Evolutionary conservation across 2,888 invertebrate genomes (phyloP).

Genomic region (Rhingia campestris): DNA sequence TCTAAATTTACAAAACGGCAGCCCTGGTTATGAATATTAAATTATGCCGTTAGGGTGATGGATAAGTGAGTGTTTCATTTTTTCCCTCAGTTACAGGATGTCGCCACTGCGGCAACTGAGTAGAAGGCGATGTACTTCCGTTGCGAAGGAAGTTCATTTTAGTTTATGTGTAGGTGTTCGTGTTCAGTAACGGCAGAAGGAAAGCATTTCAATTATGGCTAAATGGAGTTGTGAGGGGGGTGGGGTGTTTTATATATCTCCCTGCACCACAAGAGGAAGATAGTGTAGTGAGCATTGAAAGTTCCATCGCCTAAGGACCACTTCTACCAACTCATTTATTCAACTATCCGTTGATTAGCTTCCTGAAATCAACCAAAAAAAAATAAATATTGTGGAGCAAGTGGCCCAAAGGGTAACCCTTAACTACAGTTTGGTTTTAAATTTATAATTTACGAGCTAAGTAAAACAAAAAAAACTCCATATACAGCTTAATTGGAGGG

Average conservation of each 20-base stretch:
- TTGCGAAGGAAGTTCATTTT: neutral
- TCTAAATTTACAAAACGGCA: no score
- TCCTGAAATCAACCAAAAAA: no score
- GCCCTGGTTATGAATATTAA: conserved; percentile 52
- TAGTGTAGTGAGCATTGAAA: neutral
- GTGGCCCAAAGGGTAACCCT: no score
- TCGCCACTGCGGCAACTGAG: conserved; percentile 9
- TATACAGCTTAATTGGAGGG: neutral
- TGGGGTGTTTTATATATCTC: conserved; percentile 8
- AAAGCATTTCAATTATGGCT: neutral
- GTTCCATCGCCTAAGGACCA: neutral
- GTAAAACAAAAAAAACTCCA: neutral
- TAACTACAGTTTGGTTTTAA: no score
- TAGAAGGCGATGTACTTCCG: neutral
- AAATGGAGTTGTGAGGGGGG: neutral
- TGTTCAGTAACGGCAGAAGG: neutral
- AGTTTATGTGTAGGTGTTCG: neutral
- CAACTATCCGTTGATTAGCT: no score
- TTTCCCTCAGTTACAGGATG: conserved; percentile 7
- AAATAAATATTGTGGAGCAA: no score
- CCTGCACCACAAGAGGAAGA: neutral
- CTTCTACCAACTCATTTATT: neutral
- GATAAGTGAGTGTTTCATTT: neutral
- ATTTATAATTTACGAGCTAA: no score
- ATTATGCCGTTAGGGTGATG: conserved; percentile 25